A percentile compares a stretch with the other conserved stretches of the same genome.
phyloP scores from a whole-genome alignment of 2,888 invertebrate species.

The Ypsolopha sequella region DNA sequence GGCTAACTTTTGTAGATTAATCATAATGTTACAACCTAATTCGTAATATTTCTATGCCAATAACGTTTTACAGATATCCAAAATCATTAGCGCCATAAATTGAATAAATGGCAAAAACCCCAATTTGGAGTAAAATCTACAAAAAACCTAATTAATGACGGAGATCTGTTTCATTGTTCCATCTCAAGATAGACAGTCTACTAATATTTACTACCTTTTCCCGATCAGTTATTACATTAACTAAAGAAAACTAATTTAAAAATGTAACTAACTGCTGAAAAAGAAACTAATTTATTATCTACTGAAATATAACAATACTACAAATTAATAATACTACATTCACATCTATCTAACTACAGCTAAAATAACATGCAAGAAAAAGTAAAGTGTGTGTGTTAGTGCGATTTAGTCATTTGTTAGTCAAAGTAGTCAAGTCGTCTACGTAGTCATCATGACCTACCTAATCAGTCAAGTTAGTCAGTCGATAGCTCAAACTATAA shows the following conservation, averaged over 20 bases:
- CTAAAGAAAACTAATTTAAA: too few relatives aligned
- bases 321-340: neutral
- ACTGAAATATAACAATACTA: neutral
- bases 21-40: neutral
- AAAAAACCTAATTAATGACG: too few relatives aligned
- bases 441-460: conserved; percentile 6
- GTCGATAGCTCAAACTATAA: conserved; percentile 51
- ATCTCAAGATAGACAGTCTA: too few relatives aligned
- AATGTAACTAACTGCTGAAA: too few relatives aligned
- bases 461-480: conserved; percentile 21
- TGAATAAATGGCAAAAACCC: too few relatives aligned
- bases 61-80: too few relatives aligned
- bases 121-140: too few relatives aligned
- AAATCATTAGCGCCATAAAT: too few relatives aligned
- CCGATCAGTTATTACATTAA: too few relatives aligned
- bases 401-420: neutral
- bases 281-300: too few relatives aligned
- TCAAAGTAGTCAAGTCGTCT: conserved; percentile 2
- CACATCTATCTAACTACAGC: neutral
- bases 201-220: too few relatives aligned
- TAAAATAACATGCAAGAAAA: neutral
- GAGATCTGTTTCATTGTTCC: too few relatives aligned
- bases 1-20: neutral
- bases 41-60: neutral
- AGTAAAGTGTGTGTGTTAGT: neutral